Evolutionary conservation across 2,888 invertebrate genomes (phyloP).

Genomic region (Branchipolynoe longqiensis): DNA sequence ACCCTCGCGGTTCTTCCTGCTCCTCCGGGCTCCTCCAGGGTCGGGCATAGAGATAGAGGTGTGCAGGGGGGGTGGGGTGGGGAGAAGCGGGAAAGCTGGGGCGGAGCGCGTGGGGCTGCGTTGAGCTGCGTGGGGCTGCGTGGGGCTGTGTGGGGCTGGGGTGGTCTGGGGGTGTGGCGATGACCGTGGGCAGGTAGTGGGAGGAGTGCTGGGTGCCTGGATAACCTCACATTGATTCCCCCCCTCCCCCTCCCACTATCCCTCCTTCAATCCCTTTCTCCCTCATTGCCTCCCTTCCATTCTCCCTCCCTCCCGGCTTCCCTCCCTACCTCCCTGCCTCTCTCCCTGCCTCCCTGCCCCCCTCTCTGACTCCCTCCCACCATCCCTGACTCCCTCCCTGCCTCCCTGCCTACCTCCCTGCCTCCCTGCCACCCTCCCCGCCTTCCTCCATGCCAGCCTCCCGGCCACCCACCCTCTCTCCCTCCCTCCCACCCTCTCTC

Average conservation of each 20-base stretch:
- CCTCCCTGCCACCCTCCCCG: not conserved
- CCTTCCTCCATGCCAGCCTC: not conserved
- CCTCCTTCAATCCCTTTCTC: not conserved
- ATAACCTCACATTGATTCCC: conserved; percentile 29
- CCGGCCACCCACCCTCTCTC: not conserved
- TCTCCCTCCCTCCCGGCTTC: not conserved
- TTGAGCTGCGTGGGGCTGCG: not conserved
- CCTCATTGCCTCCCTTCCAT: not conserved
- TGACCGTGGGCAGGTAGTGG: conserved; percentile 50
- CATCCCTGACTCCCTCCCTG: not conserved
- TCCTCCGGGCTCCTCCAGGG: conserved; percentile 20
- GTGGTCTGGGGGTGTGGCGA: not conserved
- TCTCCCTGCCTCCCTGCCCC: not conserved
- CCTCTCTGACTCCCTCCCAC: not conserved
- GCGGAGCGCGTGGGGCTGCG: not conserved
- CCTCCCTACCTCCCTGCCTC: not conserved
- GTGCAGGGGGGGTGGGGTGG: no score
- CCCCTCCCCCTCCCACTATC: not conserved
- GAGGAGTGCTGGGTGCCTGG: conserved; percentile 12
- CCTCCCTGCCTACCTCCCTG: not conserved
- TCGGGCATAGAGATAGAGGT: no score
- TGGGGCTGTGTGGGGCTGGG: no score
- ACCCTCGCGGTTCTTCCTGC: conserved; percentile 20
- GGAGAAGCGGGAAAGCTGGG: no score
- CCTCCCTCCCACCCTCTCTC: not conserved